A percentile compares a stretch with the other conserved stretches of the same genome.
Conservation (phyloP, 2,797 vertebrate species). For the Pangasius larnaudii region DNA sequence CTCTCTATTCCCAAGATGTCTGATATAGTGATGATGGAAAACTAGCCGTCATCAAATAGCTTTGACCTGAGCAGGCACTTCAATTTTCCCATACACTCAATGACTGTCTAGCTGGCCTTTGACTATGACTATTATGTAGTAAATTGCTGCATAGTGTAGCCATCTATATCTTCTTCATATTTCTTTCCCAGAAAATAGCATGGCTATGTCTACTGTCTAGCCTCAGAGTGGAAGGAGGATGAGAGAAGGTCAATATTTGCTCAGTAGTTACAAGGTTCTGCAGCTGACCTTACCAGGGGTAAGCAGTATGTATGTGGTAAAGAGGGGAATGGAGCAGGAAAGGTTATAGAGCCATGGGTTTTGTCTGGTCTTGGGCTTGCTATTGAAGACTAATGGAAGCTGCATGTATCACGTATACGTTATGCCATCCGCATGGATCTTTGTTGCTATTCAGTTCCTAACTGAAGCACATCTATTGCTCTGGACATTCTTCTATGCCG, state of each 20-base stretch:
- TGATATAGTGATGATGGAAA: neutral
- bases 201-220: neutral
- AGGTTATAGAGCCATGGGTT: neutral
- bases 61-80: constrained; percentile 1
- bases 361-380: neutral
- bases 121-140: neutral
- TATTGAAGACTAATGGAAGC: neutral
- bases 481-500: neutral
- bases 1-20: neutral
- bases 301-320: constrained; percentile 11
- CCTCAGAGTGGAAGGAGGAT: neutral
- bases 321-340: neutral
- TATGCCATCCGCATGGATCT: neutral
- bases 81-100: constrained; percentile 2
- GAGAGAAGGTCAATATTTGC: constrained; percentile 35
- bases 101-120: neutral
- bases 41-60: neutral
- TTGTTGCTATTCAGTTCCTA: neutral
- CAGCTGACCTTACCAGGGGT: constrained; percentile 4
- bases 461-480: neutral
- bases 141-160: constrained; percentile 11
- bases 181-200: constrained; percentile 16
- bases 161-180: constrained; percentile 1
- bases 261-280: constrained; percentile 16
- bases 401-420: neutral